Percentiles rank a stretch among this genome's conserved stretches.
phyloP scores from a whole-genome alignment of 2,888 invertebrate genomes.

The Sceliomorpha sp. region DNA sequence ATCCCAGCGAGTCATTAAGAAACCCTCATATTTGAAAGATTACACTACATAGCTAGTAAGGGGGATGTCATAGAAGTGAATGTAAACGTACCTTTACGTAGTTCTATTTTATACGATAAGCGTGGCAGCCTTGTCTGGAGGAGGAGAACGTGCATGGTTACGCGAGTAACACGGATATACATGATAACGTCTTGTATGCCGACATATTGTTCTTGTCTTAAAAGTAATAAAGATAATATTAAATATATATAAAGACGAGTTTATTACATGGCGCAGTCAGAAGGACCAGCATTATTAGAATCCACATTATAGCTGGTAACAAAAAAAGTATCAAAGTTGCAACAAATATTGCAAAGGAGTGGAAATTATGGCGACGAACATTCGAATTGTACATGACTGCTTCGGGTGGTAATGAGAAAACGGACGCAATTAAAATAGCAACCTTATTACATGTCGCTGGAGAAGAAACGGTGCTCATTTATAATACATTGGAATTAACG shows the following conservation, averaged over 20 bases:
- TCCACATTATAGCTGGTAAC: not conserved
- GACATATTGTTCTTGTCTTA: no score
- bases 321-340: not conserved
- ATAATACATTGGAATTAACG: not conserved
- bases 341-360: not conserved
- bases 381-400: constrained; percentile 17
- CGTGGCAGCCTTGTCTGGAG: no score
- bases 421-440: constrained; percentile 11
- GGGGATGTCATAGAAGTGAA: no score
- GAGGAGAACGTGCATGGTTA: no score
- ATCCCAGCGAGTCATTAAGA: not conserved
- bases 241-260: no score
- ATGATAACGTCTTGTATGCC: no score
- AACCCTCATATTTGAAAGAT: no score
- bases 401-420: constrained; percentile 8
- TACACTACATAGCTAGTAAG: no score
- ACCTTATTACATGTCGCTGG: constrained; percentile 2
- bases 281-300: not conserved
- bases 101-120: no score
- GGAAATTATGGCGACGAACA: constrained; percentile 3
- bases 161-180: no score
- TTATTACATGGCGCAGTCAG: not conserved
- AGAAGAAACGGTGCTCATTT: not conserved
- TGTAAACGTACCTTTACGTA: no score
- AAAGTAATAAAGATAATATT: no score